Conservation (phyloP, 2,888 invertebrate species). For the Toxonevra muliebris region DNA sequence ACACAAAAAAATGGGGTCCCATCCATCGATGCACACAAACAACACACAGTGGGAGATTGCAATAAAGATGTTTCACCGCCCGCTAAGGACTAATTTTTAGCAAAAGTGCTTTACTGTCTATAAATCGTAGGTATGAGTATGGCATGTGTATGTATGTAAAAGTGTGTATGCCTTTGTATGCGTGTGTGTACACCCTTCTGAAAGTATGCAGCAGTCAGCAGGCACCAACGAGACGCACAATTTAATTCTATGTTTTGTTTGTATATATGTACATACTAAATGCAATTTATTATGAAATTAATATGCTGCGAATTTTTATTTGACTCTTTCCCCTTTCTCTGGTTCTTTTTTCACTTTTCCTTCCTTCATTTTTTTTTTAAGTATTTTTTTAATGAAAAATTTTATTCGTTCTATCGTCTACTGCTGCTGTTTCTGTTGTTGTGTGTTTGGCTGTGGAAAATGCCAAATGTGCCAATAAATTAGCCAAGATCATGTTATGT, state of each 20-base stretch:
- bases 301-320: background rate
- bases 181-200: background rate
- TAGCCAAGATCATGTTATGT: background rate
- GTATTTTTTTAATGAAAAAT: too few species aligned
- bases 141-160: background rate
- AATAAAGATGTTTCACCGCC: constrained; percentile 14
- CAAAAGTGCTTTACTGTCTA: too few species aligned
- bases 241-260: too few species aligned
- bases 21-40: too few species aligned
- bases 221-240: background rate
- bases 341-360: background rate
- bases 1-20: too few species aligned
- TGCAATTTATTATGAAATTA: too few species aligned
- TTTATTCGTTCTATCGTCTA: too few species aligned
- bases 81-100: background rate
- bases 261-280: too few species aligned
- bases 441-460: background rate
- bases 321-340: background rate
- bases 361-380: background rate
- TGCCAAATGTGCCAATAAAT: constrained; percentile 17
- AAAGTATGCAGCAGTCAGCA: background rate
- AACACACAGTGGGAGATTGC: background rate
- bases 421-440: background rate
- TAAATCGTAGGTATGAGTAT: background rate
- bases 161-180: background rate